A percentile compares a stretch with the other conserved stretches of the same genome.
These are phyloP conservation scores for Oxyteleia sp. DNA, from an alignment of 2,888 invertebrate species.

Conservation along the genomic window DNA sequence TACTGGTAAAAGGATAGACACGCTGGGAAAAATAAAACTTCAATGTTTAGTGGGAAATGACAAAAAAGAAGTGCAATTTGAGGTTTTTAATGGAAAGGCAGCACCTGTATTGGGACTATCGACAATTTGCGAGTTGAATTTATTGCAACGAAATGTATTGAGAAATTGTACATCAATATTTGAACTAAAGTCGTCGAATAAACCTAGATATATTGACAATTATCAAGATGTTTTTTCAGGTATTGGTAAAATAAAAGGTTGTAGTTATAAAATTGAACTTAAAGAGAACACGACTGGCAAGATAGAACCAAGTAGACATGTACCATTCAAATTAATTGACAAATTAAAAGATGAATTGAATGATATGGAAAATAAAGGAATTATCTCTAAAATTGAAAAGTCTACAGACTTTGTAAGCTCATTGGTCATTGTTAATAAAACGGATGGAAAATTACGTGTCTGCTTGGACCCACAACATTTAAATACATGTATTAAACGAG, in stretches of 20 bases:
- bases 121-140: not conserved
- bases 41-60: not conserved
- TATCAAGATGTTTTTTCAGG: slow-evolving; percentile 68
- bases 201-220: slow-evolving; percentile 21
- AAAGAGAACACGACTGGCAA: slow-evolving; percentile 52
- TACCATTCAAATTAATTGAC: slow-evolving; percentile 39
- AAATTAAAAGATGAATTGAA: slow-evolving; percentile 33
- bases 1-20: not conserved
- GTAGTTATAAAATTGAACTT: slow-evolving; percentile 66
- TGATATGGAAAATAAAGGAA: slow-evolving; percentile 19
- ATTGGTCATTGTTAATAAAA: slow-evolving; percentile 25
- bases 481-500: slow-evolving; percentile 23
- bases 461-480: slow-evolving; percentile 31
- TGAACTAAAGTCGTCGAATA: too few species aligned
- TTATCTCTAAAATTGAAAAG: slow-evolving; percentile 35
- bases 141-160: not conserved
- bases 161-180: too few species aligned
- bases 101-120: slow-evolving; percentile 8
- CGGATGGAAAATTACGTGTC: slow-evolving; percentile 10
- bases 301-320: slow-evolving; percentile 57
- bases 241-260: slow-evolving; percentile 55
- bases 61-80: slow-evolving; percentile 25
- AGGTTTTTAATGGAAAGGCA: slow-evolving; percentile 13
- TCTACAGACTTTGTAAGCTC: slow-evolving; percentile 36
- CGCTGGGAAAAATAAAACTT: slow-evolving; percentile 9